Conservation (phyloP, 2,888 invertebrate genomes). For the Falcaria lacertinaria region DNA sequence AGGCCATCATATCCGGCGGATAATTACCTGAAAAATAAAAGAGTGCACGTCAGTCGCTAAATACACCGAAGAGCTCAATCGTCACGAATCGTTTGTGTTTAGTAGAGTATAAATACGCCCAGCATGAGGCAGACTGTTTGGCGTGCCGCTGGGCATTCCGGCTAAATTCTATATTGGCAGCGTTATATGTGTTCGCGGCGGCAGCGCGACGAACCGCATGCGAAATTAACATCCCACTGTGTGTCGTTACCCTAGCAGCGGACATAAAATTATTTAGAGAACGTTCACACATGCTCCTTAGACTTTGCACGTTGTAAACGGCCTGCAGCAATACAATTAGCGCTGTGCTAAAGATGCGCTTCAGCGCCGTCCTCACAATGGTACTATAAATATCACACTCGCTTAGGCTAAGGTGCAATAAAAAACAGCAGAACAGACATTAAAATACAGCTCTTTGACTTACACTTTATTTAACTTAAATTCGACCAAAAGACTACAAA, state of each 20-base stretch:
- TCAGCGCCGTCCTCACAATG: conserved; percentile 28
- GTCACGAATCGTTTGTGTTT: conserved; percentile 1
- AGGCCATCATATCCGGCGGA: conserved; percentile 14
- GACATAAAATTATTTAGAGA: conserved; percentile 54
- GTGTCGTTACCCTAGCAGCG: conserved; percentile 34
- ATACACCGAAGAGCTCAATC: conserved; percentile 9
- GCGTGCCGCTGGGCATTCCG: conserved; percentile 43
- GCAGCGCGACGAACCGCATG: conserved; percentile 14
- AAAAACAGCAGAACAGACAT: conserved; percentile 20
- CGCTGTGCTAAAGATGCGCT: conserved; percentile 18
- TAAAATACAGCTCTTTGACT: conserved; percentile 17
- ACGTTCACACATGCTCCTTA: conserved; percentile 43
- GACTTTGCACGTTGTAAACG: conserved; percentile 38
- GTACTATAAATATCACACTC: conserved; percentile 36
- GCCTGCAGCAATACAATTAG: conserved; percentile 29
- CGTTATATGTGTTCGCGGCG: conserved; percentile 26
- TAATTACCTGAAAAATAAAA: conserved; percentile 37
- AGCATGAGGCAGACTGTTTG: conserved; percentile 48
- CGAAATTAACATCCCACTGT: conserved; percentile 25
- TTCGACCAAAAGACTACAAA: conserved; percentile 11
- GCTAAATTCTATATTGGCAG: conserved; percentile 45
- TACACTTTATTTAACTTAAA: conserved; percentile 22
- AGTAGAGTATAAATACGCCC: conserved; percentile 11
- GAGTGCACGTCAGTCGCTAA: conserved; percentile 10
- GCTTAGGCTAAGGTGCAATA: conserved; percentile 27